These are phyloP conservation scores for Acrocera orbiculus DNA, from an alignment of 2,888 invertebrate genomes.

Conservation along the genomic window DNA sequence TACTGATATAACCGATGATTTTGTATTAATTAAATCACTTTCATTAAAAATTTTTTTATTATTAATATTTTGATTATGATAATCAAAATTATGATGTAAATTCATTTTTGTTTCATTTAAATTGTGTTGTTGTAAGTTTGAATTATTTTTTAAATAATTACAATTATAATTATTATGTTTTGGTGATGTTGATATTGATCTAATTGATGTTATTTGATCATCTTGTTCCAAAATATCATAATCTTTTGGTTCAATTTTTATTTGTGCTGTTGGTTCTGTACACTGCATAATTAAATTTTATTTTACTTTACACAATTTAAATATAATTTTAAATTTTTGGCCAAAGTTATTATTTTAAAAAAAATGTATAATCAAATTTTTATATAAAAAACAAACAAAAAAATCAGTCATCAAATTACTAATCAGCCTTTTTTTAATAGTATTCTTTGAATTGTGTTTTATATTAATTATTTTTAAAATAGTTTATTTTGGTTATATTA, in stretches of 20 bases:
- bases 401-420: too few species aligned
- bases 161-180: slow-evolving; percentile 10
- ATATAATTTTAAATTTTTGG: slow-evolving; percentile 6
- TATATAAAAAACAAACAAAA: too few species aligned
- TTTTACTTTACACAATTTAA: slow-evolving; percentile 3
- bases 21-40: too few species aligned
- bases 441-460: too few species aligned
- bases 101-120: slow-evolving; percentile 9
- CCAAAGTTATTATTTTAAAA: slow-evolving; percentile 4
- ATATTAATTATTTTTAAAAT: too few species aligned
- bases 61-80: too few species aligned
- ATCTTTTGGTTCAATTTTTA: slow-evolving; percentile 28
- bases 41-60: too few species aligned
- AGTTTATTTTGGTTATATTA: too few species aligned
- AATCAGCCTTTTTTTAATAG: too few species aligned
- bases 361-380: background rate
- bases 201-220: slow-evolving; percentile 6
- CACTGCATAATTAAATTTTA: slow-evolving; percentile 22
- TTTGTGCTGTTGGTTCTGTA: slow-evolving; percentile 22
- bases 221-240: slow-evolving; percentile 19
- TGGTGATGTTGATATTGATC: slow-evolving; percentile 12
- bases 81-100: background rate
- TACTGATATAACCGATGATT: too few species aligned
- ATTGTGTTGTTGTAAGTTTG: slow-evolving; percentile 19
- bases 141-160: slow-evolving; percentile 9